These are phyloP conservation scores for Centrocercus urophasianus DNA, from an alignment of 2,113 vertebrate species.

Conservation along the genomic window DNA sequence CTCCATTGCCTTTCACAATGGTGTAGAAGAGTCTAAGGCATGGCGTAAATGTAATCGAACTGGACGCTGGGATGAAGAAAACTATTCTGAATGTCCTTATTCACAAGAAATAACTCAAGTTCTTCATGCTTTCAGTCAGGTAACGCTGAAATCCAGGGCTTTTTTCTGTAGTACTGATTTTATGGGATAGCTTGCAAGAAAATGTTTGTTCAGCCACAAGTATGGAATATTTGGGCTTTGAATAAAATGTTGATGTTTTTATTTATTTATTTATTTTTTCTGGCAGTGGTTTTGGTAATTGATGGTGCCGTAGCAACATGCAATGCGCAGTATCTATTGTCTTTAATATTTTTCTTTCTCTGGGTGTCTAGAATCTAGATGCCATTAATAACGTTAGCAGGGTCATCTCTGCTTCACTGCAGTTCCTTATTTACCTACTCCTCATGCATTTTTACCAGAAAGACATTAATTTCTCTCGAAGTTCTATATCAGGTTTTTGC, in stretches of 20 bases:
- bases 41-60: conserved; percentile 87
- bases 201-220: not conserved
- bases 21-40: conserved; percentile 80
- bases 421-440: not conserved
- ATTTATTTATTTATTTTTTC: not conserved
- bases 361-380: not conserved
- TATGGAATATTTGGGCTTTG: not conserved
- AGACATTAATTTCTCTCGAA: not conserved
- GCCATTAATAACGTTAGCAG: not conserved
- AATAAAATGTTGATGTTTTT: not conserved
- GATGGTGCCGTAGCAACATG: not conserved
- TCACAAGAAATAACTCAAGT: conserved; percentile 86
- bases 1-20: conserved; percentile 46
- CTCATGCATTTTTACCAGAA: not conserved
- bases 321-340: not conserved
- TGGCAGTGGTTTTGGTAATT: not conserved
- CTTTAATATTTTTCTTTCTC: not conserved
- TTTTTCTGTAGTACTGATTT: not conserved
- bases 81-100: conserved; percentile 89
- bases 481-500: not conserved
- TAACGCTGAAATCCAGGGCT: conserved; percentile 33
- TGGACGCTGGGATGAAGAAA: conserved; percentile 88
- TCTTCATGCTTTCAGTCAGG: conserved; percentile 90
- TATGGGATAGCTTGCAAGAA: not conserved
- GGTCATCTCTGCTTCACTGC: not conserved